phyloP scores from a whole-genome alignment of 2,888 invertebrate genomes.

The Graphium colonna region DNA sequence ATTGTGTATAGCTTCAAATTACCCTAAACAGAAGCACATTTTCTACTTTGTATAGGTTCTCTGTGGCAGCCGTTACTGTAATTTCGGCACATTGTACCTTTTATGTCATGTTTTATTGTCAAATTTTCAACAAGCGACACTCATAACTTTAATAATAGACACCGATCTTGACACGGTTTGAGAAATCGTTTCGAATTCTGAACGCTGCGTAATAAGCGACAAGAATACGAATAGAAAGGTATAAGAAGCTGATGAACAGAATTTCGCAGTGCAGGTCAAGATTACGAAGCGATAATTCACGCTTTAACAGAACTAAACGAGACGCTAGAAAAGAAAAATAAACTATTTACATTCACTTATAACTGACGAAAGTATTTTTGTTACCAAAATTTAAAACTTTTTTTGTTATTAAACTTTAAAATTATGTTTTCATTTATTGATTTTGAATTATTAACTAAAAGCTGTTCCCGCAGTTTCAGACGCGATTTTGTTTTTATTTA shows the following conservation, averaged over 20 bases:
- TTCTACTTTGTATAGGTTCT: constrained; percentile 39
- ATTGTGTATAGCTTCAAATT: constrained; percentile 35
- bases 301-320: no score
- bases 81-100: constrained; percentile 36
- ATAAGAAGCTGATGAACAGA: constrained; percentile 37
- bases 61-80: constrained; percentile 32
- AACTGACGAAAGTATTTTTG: no score
- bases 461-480: no score
- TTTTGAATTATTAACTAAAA: no score
- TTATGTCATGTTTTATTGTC: constrained; percentile 45
- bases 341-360: no score
- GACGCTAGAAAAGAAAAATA: no score
- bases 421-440: no score
- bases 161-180: constrained; percentile 72
- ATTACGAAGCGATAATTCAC: no score
- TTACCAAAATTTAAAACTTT: no score
- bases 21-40: constrained; percentile 39
- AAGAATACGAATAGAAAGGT: constrained; percentile 60
- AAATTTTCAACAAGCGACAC: constrained; percentile 40
- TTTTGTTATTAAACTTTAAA: no score
- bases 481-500: no score
- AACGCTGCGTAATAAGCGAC: constrained; percentile 51
- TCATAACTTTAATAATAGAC: constrained; percentile 56
- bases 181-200: constrained; percentile 64
- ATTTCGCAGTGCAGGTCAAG: constrained; percentile 39